Base-by-base conservation (phyloP, 2,113 vertebrate species). In the Anser cygnoides region DNA sequence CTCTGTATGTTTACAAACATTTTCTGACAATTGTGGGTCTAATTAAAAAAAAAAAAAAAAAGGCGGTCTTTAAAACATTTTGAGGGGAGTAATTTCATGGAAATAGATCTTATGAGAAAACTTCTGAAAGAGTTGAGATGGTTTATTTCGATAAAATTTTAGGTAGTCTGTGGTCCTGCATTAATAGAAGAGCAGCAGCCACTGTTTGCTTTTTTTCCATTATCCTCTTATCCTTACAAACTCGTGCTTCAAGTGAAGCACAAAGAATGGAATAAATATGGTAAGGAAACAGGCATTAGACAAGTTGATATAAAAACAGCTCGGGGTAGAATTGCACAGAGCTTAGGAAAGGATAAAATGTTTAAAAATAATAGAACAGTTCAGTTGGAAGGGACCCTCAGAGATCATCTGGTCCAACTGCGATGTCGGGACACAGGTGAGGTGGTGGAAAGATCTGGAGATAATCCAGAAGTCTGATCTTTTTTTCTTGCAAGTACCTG, bases 1-100 rank as follows among this genome's bases (percentile, higher is more conserved):
- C 61, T 68, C 16, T 26, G 0, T 13, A 0, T 46, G 13, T 59
- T 41, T 55, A 18, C 31, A 49, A 49, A 26, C 3, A 2, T 29
- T 49, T 72, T 33, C 59, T 49, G 18, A 11, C 33, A 35, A n/a
- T 29, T 16, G 21, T 6, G 14, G 6, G 7, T 37, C 22, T 61
- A 8, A 5, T 41, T 31, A 22, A 37, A 62, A 39, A 35, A 63
- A 35, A 39, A 35, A 63, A 35, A 5, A 15, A 29, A 67, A 61
- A 70, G 39, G 23, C 28, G 5, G 18, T 41, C 55, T 52, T 31
- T 13, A 5, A 33, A 55, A 37, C 7, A 37, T 18, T 41, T 23
- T 33, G 14, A 49, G n/a, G 35, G 19, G n/a, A 77, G 46, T 13
- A 15, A n/a, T 61, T 61, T 72, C n/a, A n/a, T 37, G 43, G 44